Percentiles rank a stretch among this genome's conserved stretches.
These are phyloP conservation scores for Anodontia alba DNA, from an alignment of 2,888 invertebrate species.

Conservation along the genomic window DNA sequence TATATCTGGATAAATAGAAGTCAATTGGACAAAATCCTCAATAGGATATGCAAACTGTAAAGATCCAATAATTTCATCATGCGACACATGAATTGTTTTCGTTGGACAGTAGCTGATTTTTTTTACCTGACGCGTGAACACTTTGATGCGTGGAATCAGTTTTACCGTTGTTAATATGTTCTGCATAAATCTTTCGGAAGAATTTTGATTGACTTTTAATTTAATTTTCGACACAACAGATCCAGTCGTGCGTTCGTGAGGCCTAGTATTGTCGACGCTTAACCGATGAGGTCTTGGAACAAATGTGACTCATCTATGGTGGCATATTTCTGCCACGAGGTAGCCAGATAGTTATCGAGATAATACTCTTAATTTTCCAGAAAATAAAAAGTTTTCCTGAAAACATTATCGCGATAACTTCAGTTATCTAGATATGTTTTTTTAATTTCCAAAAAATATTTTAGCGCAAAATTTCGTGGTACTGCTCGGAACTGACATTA, in stretches of 20 bases:
- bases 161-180: not conserved
- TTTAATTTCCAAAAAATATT: no score
- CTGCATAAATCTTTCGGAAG: not conserved
- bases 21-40: not conserved
- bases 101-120: not conserved
- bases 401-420: no score
- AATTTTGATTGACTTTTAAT: not conserved
- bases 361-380: no score
- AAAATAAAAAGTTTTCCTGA: no score
- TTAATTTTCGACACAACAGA: not conserved
- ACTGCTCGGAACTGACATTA: no score
- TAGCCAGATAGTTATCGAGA: no score
- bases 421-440: no score
- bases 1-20: not conserved
- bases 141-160: not conserved
- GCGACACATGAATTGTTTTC: not conserved
- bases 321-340: no score
- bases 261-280: not conserved
- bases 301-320: no score
- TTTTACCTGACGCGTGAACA: not conserved
- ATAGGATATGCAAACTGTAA: not conserved
- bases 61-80: not conserved
- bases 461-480: no score
- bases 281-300: not conserved
- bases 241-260: not conserved